Percentiles rank a stretch among this genome's conserved stretches.
Evolutionary conservation across 2,888 invertebrate species (phyloP).

Genomic region (Hyppa rectilinea): DNA sequence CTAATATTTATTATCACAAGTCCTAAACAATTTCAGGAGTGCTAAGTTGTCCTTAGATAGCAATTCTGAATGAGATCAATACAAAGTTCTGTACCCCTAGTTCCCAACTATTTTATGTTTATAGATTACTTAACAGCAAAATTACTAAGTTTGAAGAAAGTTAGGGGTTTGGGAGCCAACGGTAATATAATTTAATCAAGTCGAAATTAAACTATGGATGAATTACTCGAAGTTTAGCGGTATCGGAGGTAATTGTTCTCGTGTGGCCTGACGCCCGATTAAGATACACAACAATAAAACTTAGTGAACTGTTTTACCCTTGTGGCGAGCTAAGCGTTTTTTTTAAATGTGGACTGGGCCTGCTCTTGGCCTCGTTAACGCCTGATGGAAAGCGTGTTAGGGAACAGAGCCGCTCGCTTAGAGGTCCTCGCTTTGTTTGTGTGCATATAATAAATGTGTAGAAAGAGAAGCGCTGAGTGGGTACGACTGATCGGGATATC

Average conservation of each 20-base stretch:
- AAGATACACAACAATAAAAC: slow-evolving; percentile 26
- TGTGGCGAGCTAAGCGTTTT: background rate
- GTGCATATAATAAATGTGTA: too few relatives aligned
- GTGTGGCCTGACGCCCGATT: slow-evolving; percentile 4
- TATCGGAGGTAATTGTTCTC: slow-evolving; percentile 33
- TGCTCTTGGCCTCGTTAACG: too few relatives aligned
- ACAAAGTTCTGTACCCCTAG: slow-evolving; percentile 37
- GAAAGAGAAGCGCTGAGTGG: too few relatives aligned
- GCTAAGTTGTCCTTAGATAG: slow-evolving; percentile 30
- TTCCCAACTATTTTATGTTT: slow-evolving; percentile 34
- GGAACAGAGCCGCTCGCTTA: too few relatives aligned
- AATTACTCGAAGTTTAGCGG: slow-evolving; percentile 37
- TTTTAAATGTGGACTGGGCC: too few relatives aligned
- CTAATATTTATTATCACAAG: slow-evolving; percentile 34
- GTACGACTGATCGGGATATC: too few relatives aligned
- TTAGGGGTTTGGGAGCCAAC: slow-evolving; percentile 15
- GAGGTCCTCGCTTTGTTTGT: too few relatives aligned
- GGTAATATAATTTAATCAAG: slow-evolving; percentile 46
- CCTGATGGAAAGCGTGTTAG: too few relatives aligned
- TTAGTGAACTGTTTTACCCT: slow-evolving; percentile 20
- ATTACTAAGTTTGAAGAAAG: slow-evolving; percentile 35
- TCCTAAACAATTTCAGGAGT: slow-evolving; percentile 33
- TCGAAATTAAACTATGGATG: slow-evolving; percentile 46
- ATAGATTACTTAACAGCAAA: slow-evolving; percentile 32
- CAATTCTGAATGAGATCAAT: slow-evolving; percentile 46